Percentiles rank a stretch among this genome's conserved stretches.
phyloP scores from a whole-genome alignment of 2,797 vertebrate genomes.

The Acanthurus tractus region DNA sequence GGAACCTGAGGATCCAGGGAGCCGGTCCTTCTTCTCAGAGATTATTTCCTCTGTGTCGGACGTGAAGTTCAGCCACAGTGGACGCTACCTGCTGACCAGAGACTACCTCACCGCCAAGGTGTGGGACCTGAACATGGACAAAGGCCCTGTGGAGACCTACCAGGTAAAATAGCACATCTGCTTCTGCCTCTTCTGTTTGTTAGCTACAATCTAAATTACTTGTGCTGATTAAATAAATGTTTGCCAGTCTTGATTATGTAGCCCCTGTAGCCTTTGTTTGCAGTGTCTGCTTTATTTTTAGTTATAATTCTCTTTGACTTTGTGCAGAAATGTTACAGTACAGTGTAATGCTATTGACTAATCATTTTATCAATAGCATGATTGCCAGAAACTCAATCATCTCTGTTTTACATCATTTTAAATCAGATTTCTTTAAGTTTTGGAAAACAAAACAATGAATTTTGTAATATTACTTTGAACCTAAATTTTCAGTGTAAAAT shows the following conservation, averaged over 20 bases:
- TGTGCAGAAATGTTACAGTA: too few species aligned
- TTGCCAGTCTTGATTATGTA: background rate
- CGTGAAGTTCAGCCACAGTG: slow-evolving; percentile 98
- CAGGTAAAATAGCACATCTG: slow-evolving; percentile 85
- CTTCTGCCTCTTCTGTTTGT: background rate
- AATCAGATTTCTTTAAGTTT: too few species aligned
- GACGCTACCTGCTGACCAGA: slow-evolving; percentile 96
- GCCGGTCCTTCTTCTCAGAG: slow-evolving; percentile 98
- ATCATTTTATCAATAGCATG: too few species aligned
- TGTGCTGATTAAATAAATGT: too few species aligned
- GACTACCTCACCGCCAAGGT: slow-evolving; percentile 99
- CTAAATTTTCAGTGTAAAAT: too few species aligned
- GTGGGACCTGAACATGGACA: slow-evolving; percentile 99
- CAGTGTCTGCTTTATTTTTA: background rate
- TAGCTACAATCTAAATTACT: background rate
- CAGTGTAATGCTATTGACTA: too few species aligned
- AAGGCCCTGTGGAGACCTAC: slow-evolving; percentile 96
- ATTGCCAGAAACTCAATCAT: too few species aligned
- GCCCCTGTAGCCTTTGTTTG: too few species aligned
- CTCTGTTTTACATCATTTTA: too few species aligned
- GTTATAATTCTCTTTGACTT: too few species aligned
- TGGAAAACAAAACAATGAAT: too few species aligned
- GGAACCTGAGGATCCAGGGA: slow-evolving; percentile 97
- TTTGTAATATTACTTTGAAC: too few species aligned
- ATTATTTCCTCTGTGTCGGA: slow-evolving; percentile 99